Percentiles rank a stretch among this genome's conserved stretches.
Conservation (phyloP, 2,888 invertebrate species). For the Tachina lurida region DNA sequence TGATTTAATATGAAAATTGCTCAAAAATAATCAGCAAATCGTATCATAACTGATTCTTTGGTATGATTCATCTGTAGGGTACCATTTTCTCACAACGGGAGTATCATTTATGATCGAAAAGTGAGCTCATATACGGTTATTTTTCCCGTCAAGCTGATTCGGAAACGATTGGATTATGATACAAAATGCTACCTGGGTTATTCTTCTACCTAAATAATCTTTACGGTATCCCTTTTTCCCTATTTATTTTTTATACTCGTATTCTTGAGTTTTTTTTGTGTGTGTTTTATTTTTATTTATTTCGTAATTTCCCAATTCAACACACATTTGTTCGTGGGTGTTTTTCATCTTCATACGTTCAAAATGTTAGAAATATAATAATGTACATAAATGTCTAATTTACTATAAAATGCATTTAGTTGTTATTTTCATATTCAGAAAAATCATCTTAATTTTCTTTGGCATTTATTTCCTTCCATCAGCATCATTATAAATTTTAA, state of each 20-base stretch:
- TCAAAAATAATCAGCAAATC: too few relatives aligned
- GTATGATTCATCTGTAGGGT: too few relatives aligned
- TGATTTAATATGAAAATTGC: too few relatives aligned
- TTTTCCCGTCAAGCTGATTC: too few relatives aligned
- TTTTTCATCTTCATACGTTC: constrained; percentile 22
- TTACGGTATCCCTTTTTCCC: constrained; percentile 22
- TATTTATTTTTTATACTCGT: not conserved
- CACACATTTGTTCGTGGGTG: constrained; percentile 50
- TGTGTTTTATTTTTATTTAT: constrained; percentile 42
- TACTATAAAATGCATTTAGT: constrained; percentile 47
- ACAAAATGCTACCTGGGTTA: too few relatives aligned
- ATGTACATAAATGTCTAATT: constrained; percentile 54
- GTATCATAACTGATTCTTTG: too few relatives aligned
- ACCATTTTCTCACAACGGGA: too few relatives aligned
- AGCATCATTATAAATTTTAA: constrained; percentile 12
- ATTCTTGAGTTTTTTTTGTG: not conserved
- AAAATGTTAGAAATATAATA: constrained; percentile 6
- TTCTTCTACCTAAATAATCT: constrained; percentile 40
- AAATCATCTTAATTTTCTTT: constrained; percentile 36
- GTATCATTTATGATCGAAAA: too few relatives aligned
- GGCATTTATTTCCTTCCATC: constrained; percentile 34
- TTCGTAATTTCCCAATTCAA: constrained; percentile 54
- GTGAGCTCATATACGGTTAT: too few relatives aligned
- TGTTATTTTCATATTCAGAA: constrained; percentile 14
- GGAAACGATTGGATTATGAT: too few relatives aligned